Base-by-base conservation (phyloP, 2,113 vertebrate genomes). In the Sebastes schlegelii region DNA sequence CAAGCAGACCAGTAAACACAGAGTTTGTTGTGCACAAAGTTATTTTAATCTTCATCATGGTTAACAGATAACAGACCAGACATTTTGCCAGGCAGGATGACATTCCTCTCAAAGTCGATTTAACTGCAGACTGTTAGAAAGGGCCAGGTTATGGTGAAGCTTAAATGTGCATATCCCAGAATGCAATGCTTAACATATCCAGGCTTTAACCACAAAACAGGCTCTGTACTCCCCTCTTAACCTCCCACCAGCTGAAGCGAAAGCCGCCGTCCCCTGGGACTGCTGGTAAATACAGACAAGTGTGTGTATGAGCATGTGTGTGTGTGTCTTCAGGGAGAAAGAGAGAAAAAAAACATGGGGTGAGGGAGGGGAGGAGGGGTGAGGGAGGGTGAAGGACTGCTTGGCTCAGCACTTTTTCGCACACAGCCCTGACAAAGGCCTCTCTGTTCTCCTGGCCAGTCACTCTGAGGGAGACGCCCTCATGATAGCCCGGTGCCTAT, bases 401-500 rank as follows among this genome's bases (percentile, higher is more conserved):
- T 91, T 88, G 77, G 78, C 89, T 94, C 92, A 93, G 93, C 93
- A 90, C 60, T 92, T 93, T 92, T 88, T 83, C 51, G 66, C 74
- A 77, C 86, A 79, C 73, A 88, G 74, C 85, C 86, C 86, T 84
- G 80, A 94, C 92, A 93, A 94, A 93, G 91, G 40, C 85, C 78
- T 73, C 72, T 90, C 79, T 94, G 90, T 93, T 92, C 85, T 86
- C 74, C 64, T 23, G 80, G 78, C 85, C 88, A 80, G 83, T 82
- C 83, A 48, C 79, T 84, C 79, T 34, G 34, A 43, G 86, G 88
- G 92, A 92, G 84, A 93, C 93, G 88, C 92, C 92, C 93, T 91
- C 89, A 86, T 91, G 91, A 93, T 93, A 91, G 89, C 89, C 87
- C 48, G 9, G 87, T 83, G 88, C 89, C 91, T 92, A 93, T 94